phyloP scores from a whole-genome alignment of 2,888 invertebrate genomes.

The Ophraella communa region DNA sequence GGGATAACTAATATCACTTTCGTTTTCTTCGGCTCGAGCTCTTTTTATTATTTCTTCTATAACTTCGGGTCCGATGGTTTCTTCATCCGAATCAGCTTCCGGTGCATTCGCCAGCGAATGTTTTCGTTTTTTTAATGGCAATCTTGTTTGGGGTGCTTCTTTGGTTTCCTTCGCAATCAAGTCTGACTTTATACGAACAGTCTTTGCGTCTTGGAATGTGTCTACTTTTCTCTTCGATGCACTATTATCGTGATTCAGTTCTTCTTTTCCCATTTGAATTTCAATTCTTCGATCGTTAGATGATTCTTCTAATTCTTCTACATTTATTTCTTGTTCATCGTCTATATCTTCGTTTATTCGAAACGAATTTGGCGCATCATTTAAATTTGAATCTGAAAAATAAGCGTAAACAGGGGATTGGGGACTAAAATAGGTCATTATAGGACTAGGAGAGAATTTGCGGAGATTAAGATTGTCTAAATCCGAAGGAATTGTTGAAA shows the following conservation, averaged over 20 bases:
- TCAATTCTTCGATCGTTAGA: not conserved
- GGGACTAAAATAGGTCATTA: slow-evolving; percentile 27
- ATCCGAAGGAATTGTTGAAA: slow-evolving; percentile 27
- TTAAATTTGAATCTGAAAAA: slow-evolving; percentile 16
- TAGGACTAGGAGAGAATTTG: slow-evolving; percentile 33
- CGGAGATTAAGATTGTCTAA: slow-evolving; percentile 26
- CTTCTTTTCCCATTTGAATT: not conserved
- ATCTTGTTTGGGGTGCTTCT: slow-evolving; percentile 44
- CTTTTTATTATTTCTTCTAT: slow-evolving; percentile 37
- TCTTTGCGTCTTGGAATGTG: not conserved
- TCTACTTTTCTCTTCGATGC: not conserved
- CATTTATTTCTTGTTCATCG: not conserved
- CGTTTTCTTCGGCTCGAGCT: slow-evolving; percentile 28
- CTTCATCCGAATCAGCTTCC: slow-evolving; percentile 27
- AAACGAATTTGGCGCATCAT: not conserved
- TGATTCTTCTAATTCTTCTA: not conserved
- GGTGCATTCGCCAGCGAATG: slow-evolving; percentile 40
- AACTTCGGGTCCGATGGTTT: slow-evolving; percentile 31
- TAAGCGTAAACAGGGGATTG: slow-evolving; percentile 25
- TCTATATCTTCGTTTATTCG: slow-evolving; percentile 5
- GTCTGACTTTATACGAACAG: not conserved
- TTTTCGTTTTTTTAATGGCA: slow-evolving; percentile 54
- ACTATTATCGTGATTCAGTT: not conserved
- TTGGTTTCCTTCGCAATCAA: not conserved
- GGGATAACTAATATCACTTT: slow-evolving; percentile 54